A percentile compares a stretch with the other conserved stretches of the same genome.
Evolutionary conservation across 1,140 invertebrate species (phyloP).

Genomic region (Anagrus nilaparvatae): DNA sequence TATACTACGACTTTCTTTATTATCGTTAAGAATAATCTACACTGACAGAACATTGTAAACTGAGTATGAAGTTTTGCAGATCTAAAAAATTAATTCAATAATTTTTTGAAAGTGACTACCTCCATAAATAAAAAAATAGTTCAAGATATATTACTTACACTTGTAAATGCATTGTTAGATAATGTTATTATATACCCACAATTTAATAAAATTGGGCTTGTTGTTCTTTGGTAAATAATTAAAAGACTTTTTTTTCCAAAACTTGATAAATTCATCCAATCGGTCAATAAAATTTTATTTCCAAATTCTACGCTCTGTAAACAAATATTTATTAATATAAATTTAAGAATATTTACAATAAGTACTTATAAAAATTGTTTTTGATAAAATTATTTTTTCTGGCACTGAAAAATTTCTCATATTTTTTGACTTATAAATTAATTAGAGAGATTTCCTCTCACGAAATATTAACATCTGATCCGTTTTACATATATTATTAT

Average conservation of each 20-base stretch:
- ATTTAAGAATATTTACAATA: neutral
- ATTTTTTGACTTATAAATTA: neutral
- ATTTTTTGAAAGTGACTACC: neutral
- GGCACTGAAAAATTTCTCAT: neutral
- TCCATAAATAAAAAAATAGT: neutral
- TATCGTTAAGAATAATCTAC: no score
- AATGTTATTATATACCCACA: constrained; percentile 19
- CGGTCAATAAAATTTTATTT: constrained; percentile 20
- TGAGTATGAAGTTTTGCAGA: constrained; percentile 22
- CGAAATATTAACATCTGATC: neutral
- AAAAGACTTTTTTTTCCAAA: constrained; percentile 17
- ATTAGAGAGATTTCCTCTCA: neutral
- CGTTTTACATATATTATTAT: no score
- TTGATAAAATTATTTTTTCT: neutral
- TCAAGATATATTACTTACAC: constrained; percentile 16
- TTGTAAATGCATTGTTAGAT: constrained; percentile 21
- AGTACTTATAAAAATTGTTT: constrained; percentile 1
- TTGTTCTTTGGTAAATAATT: constrained; percentile 17
- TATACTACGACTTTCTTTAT: no score
- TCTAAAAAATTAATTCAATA: constrained; percentile 14
- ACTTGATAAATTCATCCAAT: constrained; percentile 17
- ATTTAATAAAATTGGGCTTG: constrained; percentile 18
- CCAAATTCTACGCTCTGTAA: constrained; percentile 6
- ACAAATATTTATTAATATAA: neutral
- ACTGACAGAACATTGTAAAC: constrained; percentile 19